Percentiles rank a stretch among this genome's conserved stretches.
phyloP scores from a whole-genome alignment of 2,113 vertebrate genomes.

The Nothocercus julius region DNA sequence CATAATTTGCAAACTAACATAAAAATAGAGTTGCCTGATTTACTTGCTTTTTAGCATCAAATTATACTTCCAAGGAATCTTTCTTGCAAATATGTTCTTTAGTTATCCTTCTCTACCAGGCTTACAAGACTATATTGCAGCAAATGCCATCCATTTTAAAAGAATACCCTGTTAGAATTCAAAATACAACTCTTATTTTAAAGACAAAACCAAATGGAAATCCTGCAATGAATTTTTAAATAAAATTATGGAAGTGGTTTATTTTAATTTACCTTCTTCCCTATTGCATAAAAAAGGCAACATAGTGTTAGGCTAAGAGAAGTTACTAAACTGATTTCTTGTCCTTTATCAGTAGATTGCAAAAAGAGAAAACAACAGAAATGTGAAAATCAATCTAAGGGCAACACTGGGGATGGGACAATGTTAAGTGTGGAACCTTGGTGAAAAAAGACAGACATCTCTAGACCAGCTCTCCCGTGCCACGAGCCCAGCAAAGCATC shows the following conservation, averaged over 20 bases:
- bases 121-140: not conserved
- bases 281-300: not conserved
- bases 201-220: constrained; percentile 31
- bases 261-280: not conserved
- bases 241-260: constrained; percentile 23
- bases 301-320: not conserved
- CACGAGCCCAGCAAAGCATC: not conserved
- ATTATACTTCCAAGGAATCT: constrained; percentile 3
- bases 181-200: constrained; percentile 19
- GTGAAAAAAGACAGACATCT: not conserved
- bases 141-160: not conserved
- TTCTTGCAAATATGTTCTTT: constrained; percentile 33
- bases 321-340: not conserved
- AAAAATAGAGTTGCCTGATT: constrained; percentile 7
- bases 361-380: not conserved
- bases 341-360: not conserved
- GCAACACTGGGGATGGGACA: not conserved
- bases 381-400: not conserved
- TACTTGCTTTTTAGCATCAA: constrained; percentile 30
- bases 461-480: not conserved
- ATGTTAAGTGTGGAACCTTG: not conserved
- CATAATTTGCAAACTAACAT: constrained; percentile 53
- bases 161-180: not conserved
- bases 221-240: constrained; percentile 33
- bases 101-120: constrained; percentile 20